These are phyloP conservation scores for Drosophila melanica DNA, from an alignment of 1,140 invertebrate species.

Conservation along the genomic window DNA sequence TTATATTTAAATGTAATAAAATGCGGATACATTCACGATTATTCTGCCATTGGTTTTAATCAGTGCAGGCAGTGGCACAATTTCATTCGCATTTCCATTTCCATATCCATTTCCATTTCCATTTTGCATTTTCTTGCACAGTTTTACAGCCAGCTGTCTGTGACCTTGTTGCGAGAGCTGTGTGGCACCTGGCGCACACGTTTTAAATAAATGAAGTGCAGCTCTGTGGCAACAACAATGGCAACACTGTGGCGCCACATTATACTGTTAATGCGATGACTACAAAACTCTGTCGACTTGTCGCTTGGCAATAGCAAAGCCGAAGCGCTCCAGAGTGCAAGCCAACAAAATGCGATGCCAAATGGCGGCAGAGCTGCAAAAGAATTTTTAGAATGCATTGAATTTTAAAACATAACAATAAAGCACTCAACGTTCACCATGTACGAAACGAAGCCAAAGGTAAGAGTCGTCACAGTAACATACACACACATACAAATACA, in stretches of 20 bases:
- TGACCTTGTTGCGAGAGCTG: constrained; percentile 61
- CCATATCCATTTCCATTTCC: constrained; percentile 51
- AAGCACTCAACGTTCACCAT: constrained; percentile 76
- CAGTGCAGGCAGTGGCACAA: constrained; percentile 40
- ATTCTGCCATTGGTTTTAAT: constrained; percentile 51
- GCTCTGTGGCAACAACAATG: constrained; percentile 9
- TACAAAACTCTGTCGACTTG: constrained; percentile 69
- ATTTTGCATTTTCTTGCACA: constrained; percentile 37
- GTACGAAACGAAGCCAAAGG: constrained; percentile 67
- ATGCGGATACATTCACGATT: constrained; percentile 26
- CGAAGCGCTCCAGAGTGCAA: constrained; percentile 14
- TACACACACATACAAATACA: neutral
- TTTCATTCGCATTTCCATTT: constrained; percentile 45
- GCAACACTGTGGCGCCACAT: constrained; percentile 62
- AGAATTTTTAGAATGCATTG: constrained; percentile 79
- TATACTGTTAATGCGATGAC: constrained; percentile 69
- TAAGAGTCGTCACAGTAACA: constrained; percentile 4
- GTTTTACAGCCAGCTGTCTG: constrained; percentile 17
- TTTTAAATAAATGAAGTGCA: constrained; percentile 54
- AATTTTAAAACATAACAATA: constrained; percentile 83
- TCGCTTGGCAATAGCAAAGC: constrained; percentile 44
- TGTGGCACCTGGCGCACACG: constrained; percentile 37
- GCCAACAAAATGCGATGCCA: constrained; percentile 49
- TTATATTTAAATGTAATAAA: constrained; percentile 14
- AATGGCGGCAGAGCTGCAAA: constrained; percentile 25